phyloP scores from a whole-genome alignment of 2,113 vertebrate genomes.

The Petrocephalus microphthalmus region DNA sequence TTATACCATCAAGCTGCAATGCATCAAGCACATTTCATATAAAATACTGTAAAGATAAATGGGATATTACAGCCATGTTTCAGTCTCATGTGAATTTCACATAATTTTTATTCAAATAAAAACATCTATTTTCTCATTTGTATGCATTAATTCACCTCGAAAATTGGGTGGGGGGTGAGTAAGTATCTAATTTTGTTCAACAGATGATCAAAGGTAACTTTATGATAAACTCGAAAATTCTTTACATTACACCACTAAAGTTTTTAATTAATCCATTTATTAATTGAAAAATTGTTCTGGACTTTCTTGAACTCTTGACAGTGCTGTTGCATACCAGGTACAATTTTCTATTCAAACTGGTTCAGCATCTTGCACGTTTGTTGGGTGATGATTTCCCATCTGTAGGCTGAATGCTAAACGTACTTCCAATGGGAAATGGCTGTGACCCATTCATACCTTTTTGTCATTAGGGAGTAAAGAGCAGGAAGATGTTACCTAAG shows the following conservation, averaged over 20 bases:
- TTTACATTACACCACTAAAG: background rate
- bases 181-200: background rate
- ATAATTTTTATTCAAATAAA: background rate
- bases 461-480: slow-evolving; percentile 45
- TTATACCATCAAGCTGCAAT: background rate
- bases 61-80: background rate
- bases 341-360: slow-evolving; percentile 50
- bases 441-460: slow-evolving; percentile 56
- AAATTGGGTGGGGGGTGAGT: background rate
- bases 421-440: slow-evolving; percentile 60
- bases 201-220: background rate
- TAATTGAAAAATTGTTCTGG: background rate
- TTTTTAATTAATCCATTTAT: background rate
- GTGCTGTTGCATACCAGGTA: slow-evolving; percentile 51
- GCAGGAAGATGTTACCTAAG: slow-evolving; percentile 10
- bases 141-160: background rate
- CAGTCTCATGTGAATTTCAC: background rate
- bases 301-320: slow-evolving; percentile 28
- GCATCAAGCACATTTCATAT: background rate
- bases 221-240: background rate
- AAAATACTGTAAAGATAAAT: background rate
- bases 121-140: background rate
- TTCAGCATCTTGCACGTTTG: slow-evolving; percentile 64
- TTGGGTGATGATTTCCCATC: slow-evolving; percentile 70
- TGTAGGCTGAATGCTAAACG: slow-evolving; percentile 57